phyloP scores from a whole-genome alignment of 1,140 invertebrate genomes.

The Brachionus angularis region DNA sequence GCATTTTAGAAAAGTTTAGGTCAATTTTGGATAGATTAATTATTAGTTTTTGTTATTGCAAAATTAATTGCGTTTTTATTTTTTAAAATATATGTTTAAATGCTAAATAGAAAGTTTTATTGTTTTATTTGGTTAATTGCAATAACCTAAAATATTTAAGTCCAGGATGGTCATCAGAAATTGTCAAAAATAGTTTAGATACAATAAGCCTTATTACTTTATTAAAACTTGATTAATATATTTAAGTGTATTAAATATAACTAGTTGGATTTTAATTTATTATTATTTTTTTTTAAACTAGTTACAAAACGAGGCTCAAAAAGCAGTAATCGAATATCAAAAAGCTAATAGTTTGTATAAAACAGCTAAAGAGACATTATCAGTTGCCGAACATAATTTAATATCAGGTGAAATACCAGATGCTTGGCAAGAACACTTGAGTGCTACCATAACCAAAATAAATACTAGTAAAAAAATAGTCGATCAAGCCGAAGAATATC shows the following conservation, averaged over 20 bases:
- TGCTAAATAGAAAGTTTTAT: too few relatives aligned
- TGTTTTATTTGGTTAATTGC: too few relatives aligned
- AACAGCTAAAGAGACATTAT: slow-evolving; percentile 90
- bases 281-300: slow-evolving; percentile 45
- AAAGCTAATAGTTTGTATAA: slow-evolving; percentile 70
- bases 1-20: too few relatives aligned
- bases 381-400: slow-evolving; percentile 80
- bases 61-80: too few relatives aligned
- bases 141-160: too few relatives aligned
- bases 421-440: slow-evolving; percentile 96
- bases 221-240: too few relatives aligned
- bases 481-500: slow-evolving; percentile 36
- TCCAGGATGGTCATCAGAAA: too few relatives aligned
- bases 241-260: background rate
- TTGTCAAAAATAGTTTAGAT: too few relatives aligned
- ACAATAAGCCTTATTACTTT: too few relatives aligned
- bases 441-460: slow-evolving; percentile 86
- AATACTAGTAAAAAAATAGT: slow-evolving; percentile 43
- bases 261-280: background rate
- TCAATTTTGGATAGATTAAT: too few relatives aligned
- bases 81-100: too few relatives aligned
- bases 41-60: too few relatives aligned
- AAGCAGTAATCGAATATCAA: slow-evolving; percentile 83
- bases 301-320: slow-evolving; percentile 76
- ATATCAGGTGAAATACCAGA: slow-evolving; percentile 80